These are phyloP conservation scores for Prunella strophiata DNA, from an alignment of 2,797 vertebrate species.

Conservation along the genomic window DNA sequence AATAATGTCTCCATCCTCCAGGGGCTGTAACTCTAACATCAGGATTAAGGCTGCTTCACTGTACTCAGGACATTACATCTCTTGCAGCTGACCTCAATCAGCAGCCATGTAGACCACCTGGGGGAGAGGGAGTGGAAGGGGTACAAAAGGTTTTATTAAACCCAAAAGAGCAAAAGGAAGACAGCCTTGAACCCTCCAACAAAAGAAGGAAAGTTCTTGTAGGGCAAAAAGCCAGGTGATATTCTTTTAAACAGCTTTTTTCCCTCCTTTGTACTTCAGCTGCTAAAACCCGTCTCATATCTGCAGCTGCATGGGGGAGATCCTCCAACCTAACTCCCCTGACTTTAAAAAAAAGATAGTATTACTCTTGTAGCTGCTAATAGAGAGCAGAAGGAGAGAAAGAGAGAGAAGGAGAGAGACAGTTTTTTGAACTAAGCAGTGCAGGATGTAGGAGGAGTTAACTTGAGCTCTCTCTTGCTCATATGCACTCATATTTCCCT, in stretches of 20 bases:
- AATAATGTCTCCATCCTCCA: conserved; percentile 29
- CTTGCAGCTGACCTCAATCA: conserved; percentile 54
- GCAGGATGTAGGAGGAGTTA: not conserved
- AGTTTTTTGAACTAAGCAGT: not conserved
- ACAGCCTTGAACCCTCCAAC: conserved; percentile 32
- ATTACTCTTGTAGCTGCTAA: conserved; percentile 34
- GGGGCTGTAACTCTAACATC: conserved; percentile 37
- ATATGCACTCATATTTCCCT: not conserved
- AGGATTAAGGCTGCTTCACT: conserved; percentile 28
- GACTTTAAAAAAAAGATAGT: not conserved
- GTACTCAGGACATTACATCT: not conserved
- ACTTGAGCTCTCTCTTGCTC: not conserved
- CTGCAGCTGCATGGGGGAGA: conserved; percentile 46
- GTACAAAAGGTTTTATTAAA: conserved; percentile 60
- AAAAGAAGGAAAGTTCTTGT: conserved; percentile 41
- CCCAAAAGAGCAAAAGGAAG: conserved; percentile 62
- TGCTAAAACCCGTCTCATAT: conserved; percentile 47
- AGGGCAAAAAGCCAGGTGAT: conserved; percentile 47
- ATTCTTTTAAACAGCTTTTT: conserved; percentile 42
- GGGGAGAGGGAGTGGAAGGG: conserved; percentile 31
- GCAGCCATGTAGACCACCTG: conserved; percentile 53
- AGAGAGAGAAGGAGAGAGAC: not conserved
- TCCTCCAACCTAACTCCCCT: conserved; percentile 50
- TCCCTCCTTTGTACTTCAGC: conserved; percentile 50
- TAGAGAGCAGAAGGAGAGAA: not conserved